Percentiles rank a stretch among this genome's conserved stretches.
These are phyloP conservation scores for Aphis gossypii DNA, from an alignment of 1,140 invertebrate genomes.

Conservation along the genomic window DNA sequence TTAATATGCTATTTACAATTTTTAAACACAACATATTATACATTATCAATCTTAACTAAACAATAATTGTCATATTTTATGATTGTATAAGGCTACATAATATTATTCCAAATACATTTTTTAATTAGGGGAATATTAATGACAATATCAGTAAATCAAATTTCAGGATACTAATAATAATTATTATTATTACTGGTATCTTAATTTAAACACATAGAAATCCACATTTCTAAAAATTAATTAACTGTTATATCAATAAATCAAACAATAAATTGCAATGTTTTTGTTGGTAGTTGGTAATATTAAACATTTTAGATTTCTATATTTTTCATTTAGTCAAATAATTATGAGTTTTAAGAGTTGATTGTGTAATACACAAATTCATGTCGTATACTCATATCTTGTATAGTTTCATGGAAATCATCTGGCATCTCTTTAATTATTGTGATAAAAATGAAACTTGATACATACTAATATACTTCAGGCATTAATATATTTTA, in stretches of 20 bases:
- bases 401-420: neutral
- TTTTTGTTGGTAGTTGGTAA: neutral
- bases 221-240: neutral
- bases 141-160: neutral
- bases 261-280: neutral
- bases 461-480: neutral
- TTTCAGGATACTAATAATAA: neutral
- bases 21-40: neutral
- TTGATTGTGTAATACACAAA: neutral
- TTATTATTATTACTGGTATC: neutral
- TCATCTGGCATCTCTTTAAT: neutral
- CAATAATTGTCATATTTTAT: neutral
- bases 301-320: neutral
- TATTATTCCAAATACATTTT: neutral
- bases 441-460: conserved; percentile 14
- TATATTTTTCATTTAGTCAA: neutral
- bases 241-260: neutral
- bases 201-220: neutral
- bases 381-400: neutral
- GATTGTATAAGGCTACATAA: neutral
- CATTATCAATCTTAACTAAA: neutral
- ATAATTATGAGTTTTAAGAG: neutral
- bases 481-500: neutral
- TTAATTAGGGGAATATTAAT: neutral
- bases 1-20: neutral